phyloP scores from a whole-genome alignment of 2,113 vertebrate genomes.

The Podiceps cristatus region DNA sequence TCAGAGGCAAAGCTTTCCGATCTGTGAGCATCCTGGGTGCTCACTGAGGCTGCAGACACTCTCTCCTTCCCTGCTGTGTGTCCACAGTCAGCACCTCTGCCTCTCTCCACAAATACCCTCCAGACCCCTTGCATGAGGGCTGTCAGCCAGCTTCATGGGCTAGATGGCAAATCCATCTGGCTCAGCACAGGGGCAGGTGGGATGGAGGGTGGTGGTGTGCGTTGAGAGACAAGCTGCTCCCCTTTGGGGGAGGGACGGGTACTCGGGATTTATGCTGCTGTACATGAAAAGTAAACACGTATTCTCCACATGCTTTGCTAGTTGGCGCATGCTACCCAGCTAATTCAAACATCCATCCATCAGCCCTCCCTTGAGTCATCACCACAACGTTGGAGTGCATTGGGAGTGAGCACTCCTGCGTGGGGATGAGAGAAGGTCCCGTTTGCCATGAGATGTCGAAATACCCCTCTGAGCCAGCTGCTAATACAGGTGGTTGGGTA shows the following conservation, averaged over 20 bases:
- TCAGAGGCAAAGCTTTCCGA: background rate
- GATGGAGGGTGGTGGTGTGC: background rate
- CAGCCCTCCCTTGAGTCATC: conserved; percentile 42
- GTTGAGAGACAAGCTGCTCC: background rate
- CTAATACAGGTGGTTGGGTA: background rate
- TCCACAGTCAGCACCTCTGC: background rate
- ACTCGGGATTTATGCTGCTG: conserved; percentile 26
- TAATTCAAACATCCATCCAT: conserved; percentile 64
- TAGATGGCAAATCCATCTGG: background rate
- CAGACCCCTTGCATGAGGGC: background rate
- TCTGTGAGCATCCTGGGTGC: background rate
- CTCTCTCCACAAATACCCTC: background rate
- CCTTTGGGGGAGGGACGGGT: background rate
- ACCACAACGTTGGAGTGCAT: background rate
- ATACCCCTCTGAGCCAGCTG: background rate
- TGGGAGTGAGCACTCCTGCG: conserved; percentile 5
- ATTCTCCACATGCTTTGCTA: background rate
- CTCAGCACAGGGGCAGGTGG: background rate
- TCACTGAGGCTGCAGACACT: background rate
- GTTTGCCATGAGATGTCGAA: background rate
- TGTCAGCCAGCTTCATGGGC: background rate
- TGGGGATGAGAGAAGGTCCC: background rate
- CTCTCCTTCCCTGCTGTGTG: background rate
- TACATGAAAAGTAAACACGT: conserved; percentile 27
- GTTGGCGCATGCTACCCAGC: background rate